Percentiles rank a stretch among this genome's conserved stretches.
Conservation (phyloP, 35 echinoderm and acorn worm genomes). For the Patiria miniata region DNA sequence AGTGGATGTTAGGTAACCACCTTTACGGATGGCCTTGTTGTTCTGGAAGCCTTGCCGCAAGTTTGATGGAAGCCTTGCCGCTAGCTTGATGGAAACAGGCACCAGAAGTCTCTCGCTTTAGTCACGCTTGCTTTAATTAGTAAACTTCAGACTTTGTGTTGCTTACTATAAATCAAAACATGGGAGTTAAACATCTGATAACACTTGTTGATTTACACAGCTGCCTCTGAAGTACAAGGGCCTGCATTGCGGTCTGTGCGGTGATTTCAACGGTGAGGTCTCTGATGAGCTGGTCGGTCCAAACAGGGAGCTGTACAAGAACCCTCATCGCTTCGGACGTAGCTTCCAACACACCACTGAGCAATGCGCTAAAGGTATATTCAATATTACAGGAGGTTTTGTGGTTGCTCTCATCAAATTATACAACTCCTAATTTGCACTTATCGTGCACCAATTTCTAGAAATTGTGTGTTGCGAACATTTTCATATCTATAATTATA, state of each 20-base stretch:
- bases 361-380: slow-evolving; percentile 40
- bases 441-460: too few relatives aligned
- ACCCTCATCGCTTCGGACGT: slow-evolving; percentile 39
- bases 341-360: slow-evolving; percentile 37
- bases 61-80: not conserved
- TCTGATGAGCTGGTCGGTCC: slow-evolving; percentile 54
- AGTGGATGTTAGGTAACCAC: too few relatives aligned
- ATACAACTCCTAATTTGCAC: too few relatives aligned
- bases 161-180: not conserved
- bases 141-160: too few relatives aligned
- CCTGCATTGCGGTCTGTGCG: slow-evolving; percentile 60
- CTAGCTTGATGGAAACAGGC: not conserved
- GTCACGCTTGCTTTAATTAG: too few relatives aligned
- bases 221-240: slow-evolving; percentile 45
- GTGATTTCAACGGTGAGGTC: slow-evolving; percentile 62
- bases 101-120: not conserved
- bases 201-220: slow-evolving; percentile 12
- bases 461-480: too few relatives aligned
- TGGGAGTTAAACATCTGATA: not conserved
- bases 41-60: not conserved
- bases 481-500: too few relatives aligned
- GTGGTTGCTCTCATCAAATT: too few relatives aligned
- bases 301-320: slow-evolving; percentile 36
- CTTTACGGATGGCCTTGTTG: not conserved
- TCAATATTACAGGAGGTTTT: not conserved